These are phyloP conservation scores for Samia ricini DNA, from an alignment of 1,140 invertebrate genomes.

Conservation along the genomic window DNA sequence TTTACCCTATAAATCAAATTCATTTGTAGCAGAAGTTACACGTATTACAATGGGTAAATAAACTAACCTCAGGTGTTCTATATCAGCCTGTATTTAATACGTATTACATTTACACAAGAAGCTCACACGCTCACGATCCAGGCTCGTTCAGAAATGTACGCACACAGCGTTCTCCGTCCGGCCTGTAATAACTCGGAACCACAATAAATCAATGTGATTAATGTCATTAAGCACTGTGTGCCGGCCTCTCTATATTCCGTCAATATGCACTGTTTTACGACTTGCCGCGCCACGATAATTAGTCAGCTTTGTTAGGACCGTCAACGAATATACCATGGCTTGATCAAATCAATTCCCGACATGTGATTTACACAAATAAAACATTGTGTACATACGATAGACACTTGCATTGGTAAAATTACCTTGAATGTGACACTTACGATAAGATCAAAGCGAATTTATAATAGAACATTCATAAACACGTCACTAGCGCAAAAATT, in stretches of 20 bases:
- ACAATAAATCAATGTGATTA: slow-evolving; percentile 78
- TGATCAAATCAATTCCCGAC: slow-evolving; percentile 28
- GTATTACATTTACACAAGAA: slow-evolving; percentile 65
- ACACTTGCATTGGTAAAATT: slow-evolving; percentile 26
- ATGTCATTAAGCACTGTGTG: slow-evolving; percentile 77
- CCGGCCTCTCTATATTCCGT: slow-evolving; percentile 77
- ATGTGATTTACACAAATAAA: slow-evolving; percentile 50
- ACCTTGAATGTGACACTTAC: slow-evolving; percentile 42
- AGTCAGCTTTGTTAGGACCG: slow-evolving; percentile 75
- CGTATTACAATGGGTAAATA: neutral
- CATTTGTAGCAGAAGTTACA: no score
- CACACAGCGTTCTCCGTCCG: slow-evolving; percentile 50
- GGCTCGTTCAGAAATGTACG: slow-evolving; percentile 33
- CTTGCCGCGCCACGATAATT: slow-evolving; percentile 72
- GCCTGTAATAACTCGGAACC: slow-evolving; percentile 78
- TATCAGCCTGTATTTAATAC: slow-evolving; percentile 49
- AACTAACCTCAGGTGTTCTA: slow-evolving; percentile 20
- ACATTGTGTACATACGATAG: slow-evolving; percentile 39
- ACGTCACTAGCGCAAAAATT: slow-evolving; percentile 61
- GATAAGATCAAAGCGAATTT: slow-evolving; percentile 64
- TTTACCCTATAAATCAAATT: no score
- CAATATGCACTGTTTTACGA: slow-evolving; percentile 78
- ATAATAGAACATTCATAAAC: slow-evolving; percentile 63
- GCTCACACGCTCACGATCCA: slow-evolving; percentile 43
- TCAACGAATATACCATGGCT: slow-evolving; percentile 51